Conservation (phyloP, 2,888 invertebrate genomes). For the Heliothis peltigera region DNA sequence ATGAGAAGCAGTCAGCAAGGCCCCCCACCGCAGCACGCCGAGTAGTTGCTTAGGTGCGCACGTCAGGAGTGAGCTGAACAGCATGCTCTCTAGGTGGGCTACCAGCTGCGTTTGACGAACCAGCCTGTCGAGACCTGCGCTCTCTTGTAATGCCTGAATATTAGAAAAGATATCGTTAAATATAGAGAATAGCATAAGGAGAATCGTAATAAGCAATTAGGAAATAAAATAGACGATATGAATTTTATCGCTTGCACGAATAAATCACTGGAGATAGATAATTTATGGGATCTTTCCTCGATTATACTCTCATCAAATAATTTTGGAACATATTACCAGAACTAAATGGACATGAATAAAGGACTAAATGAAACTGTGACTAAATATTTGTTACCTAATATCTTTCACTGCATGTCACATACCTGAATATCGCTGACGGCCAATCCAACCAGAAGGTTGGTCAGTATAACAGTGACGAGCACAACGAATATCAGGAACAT, state of each 20-base stretch:
- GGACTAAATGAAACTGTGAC: too few species aligned
- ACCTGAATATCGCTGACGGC: slow-evolving; percentile 96
- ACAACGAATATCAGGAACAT: slow-evolving; percentile 94
- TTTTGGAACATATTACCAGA: too few species aligned
- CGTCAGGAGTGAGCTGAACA: slow-evolving; percentile 93
- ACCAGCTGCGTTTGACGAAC: slow-evolving; percentile 95
- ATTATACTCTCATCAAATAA: too few species aligned
- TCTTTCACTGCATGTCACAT: slow-evolving; percentile 14
- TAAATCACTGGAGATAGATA: too few species aligned
- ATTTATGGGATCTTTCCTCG: too few species aligned
- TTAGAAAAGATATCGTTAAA: slow-evolving; percentile 24
- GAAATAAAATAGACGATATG: too few species aligned
- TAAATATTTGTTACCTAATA: too few species aligned
- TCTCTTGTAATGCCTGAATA: slow-evolving; percentile 92
- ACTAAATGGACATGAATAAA: too few species aligned
- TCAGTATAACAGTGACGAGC: slow-evolving; percentile 94
- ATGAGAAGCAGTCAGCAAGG: slow-evolving; percentile 93
- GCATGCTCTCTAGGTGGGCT: slow-evolving; percentile 94
- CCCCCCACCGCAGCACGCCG: slow-evolving; percentile 92
- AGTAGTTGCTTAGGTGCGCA: slow-evolving; percentile 92
- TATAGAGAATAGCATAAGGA: too few species aligned
- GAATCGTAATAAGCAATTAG: too few species aligned
- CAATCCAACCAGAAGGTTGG: slow-evolving; percentile 95
- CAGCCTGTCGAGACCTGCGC: slow-evolving; percentile 94
- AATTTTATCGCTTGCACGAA: too few species aligned